Percentiles rank a stretch among this genome's conserved stretches.
Evolutionary conservation across 2,113 vertebrate species (phyloP).

Genomic region (Lasiurus cinereus): DNA sequence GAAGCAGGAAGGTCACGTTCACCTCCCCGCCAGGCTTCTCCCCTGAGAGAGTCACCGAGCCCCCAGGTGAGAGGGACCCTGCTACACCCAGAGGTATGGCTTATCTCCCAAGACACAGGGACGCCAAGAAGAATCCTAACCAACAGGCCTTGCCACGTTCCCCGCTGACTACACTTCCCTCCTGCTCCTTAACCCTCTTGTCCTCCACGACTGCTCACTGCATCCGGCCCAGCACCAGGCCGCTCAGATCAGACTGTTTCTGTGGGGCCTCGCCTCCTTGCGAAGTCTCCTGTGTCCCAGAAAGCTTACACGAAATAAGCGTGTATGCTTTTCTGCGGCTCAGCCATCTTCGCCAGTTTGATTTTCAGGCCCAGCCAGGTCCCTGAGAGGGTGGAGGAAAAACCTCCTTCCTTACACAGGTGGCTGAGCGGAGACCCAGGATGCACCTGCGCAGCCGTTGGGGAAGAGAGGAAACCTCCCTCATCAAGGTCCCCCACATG

Average conservation of each 20-base stretch:
- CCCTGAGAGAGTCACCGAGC: not conserved
- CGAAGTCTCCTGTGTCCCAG: not conserved
- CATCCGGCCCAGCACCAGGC: not conserved
- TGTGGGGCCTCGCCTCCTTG: not conserved
- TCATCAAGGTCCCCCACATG: not conserved
- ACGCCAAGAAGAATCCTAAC: not conserved
- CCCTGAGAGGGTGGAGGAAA: not conserved
- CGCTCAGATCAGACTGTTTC: not conserved
- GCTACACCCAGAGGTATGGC: not conserved
- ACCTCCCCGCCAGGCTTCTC: not conserved
- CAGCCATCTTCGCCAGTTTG: not conserved
- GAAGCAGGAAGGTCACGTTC: not conserved
- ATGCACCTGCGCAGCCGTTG: not conserved
- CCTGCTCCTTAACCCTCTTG: not conserved
- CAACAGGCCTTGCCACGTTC: not conserved
- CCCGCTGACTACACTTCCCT: not conserved
- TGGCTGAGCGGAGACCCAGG: not conserved
- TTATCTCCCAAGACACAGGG: not conserved
- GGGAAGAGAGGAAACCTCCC: not conserved
- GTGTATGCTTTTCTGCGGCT: not conserved
- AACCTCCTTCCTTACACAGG: not conserved
- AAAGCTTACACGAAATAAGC: not conserved
- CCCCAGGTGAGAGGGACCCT: not conserved
- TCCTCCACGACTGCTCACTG: not conserved
- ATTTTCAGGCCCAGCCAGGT: slow-evolving; percentile 3